Conservation (phyloP, 2,888 invertebrate genomes). For the Drosophila engyochracea region DNA sequence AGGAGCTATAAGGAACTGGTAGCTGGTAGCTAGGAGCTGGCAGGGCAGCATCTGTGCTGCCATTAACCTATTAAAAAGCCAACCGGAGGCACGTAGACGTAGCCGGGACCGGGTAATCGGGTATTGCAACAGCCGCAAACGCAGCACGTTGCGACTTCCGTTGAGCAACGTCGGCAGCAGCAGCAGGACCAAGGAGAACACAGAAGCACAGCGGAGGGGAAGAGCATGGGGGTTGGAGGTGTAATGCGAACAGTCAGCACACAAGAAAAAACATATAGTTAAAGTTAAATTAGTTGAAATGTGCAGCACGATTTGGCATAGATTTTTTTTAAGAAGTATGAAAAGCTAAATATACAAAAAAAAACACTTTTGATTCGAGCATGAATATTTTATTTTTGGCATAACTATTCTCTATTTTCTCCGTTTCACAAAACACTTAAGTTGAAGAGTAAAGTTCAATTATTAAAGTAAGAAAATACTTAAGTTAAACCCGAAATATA, state of each 20-base stretch:
- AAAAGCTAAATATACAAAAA: background rate
- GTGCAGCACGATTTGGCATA: no score
- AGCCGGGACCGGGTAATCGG: slow-evolving; percentile 31
- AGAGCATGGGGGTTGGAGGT: background rate
- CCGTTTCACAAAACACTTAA: background rate
- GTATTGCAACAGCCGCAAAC: slow-evolving; percentile 44
- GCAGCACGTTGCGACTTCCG: slow-evolving; percentile 75
- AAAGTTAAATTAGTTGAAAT: background rate
- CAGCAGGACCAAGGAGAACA: slow-evolving; percentile 11
- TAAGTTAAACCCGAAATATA: background rate
- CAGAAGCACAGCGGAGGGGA: background rate
- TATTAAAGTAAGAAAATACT: no score
- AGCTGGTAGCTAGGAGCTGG: slow-evolving; percentile 22
- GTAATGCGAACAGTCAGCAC: background rate
- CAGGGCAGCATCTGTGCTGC: slow-evolving; percentile 36
- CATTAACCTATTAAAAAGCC: slow-evolving; percentile 76
- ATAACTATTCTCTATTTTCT: background rate
- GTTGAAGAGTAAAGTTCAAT: background rate
- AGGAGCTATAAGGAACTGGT: background rate
- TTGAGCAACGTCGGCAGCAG: slow-evolving; percentile 28
- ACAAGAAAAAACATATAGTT: background rate
- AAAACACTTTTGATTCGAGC: background rate
- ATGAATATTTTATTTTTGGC: background rate
- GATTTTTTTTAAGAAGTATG: background rate
- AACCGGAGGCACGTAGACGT: slow-evolving; percentile 68